Base-by-base conservation (phyloP, 2,113 vertebrate genomes). In the Cyprinodon variegatus region DNA sequence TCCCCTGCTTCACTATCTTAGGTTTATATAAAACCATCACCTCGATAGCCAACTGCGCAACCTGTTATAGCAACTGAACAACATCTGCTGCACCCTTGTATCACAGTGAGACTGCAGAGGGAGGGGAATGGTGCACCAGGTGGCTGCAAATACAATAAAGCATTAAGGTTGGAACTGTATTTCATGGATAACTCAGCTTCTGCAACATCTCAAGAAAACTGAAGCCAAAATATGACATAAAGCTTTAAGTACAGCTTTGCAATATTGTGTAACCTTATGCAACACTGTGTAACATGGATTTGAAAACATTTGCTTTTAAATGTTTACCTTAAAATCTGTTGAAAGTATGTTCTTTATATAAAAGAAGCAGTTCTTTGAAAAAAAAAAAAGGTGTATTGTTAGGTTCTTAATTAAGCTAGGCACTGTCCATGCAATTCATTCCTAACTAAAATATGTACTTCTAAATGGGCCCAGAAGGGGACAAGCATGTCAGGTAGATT, bases 61-160 rank as follows among this genome's bases (percentile, higher is more conserved):
- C 50, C 13, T 61, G 53, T 41, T 70, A 15, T 22, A 62, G 70
- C 45, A 68, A 66, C 69, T 61, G 14, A 81, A 70, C 68, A 57
- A 73, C 77, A 89, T 74, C 79, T 83, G 79, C 72, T 67, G 48
- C 29, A 57, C 22, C 63, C 50, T 41, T 45, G 45, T 64, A 14
- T 59, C 50, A 36, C 70, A 66, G 68, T 57, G 74, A 83, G n/a
- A 71, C 43, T 57, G 62, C 57, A 0, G 68, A 70, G 43, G 65
- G 39, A 70, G 72, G 76, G 37, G 13, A 36, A n/a, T 13, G 69
- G 36, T 8, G 57, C 46, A 68, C n/a, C 77, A 86, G 61, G 22
- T 74, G 80, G 38, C 61, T 67, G 46, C 70, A 74, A 79, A 50
- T 59, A 66, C 61, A 66, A 76, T 38, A 14, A 62, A 59, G 45